phyloP scores from a whole-genome alignment of 1,140 invertebrate genomes.

The Danaus melanippus region DNA sequence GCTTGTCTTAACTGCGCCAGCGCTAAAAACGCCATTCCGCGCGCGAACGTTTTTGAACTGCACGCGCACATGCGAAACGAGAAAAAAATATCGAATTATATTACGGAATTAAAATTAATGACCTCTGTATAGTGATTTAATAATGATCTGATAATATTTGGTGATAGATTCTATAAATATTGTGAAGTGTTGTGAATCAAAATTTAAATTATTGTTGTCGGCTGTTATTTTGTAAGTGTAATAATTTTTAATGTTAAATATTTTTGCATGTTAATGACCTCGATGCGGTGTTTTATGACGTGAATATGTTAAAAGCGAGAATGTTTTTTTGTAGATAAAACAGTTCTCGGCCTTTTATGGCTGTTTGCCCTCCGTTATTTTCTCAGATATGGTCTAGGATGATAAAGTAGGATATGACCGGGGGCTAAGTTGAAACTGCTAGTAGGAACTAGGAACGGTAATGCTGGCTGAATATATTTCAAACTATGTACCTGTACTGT shows the following conservation, averaged over 20 bases:
- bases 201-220: constrained; percentile 16
- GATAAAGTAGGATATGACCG: constrained; percentile 29
- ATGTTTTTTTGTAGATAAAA: constrained; percentile 25
- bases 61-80: constrained; percentile 38
- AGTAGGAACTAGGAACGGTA: constrained; percentile 6
- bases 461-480: too few species aligned
- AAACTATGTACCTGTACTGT: too few species aligned
- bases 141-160: constrained; percentile 27
- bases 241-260: constrained; percentile 14
- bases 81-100: constrained; percentile 31
- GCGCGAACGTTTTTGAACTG: constrained; percentile 47
- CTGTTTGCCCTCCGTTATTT: constrained; percentile 39
- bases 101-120: constrained; percentile 21
- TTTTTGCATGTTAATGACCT: constrained; percentile 22
- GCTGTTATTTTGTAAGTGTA: constrained; percentile 22
- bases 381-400: constrained; percentile 36
- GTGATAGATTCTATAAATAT: constrained; percentile 22
- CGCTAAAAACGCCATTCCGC: constrained; percentile 44
- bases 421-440: constrained; percentile 31
- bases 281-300: constrained; percentile 15
- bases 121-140: constrained; percentile 28
- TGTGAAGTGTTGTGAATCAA: constrained; percentile 32
- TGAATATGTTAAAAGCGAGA: constrained; percentile 14
- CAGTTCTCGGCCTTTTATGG: constrained; percentile 32
- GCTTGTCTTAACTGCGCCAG: constrained; percentile 33